Evolutionary conservation across 2,113 vertebrate genomes (phyloP).

Genomic region (Taxidea taxus): DNA sequence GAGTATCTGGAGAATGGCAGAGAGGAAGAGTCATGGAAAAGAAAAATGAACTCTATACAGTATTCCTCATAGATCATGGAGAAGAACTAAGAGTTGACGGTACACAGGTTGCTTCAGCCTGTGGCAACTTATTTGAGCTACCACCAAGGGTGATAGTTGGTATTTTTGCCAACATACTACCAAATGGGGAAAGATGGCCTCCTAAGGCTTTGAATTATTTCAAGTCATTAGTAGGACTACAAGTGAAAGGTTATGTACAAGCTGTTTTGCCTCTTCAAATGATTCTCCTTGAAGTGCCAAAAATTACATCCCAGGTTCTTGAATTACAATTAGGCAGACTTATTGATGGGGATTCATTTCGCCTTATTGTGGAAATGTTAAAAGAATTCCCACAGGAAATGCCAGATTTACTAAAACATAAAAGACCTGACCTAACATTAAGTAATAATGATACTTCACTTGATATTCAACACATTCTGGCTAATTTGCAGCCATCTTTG

Average conservation of each 20-base stretch:
- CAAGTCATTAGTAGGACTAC: constrained; percentile 84
- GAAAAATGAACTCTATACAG: constrained; percentile 78
- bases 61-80: constrained; percentile 91
- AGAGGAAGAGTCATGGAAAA: constrained; percentile 90
- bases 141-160: constrained; percentile 90
- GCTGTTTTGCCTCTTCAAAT: constrained; percentile 86
- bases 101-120: constrained; percentile 83
- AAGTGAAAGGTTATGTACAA: constrained; percentile 86
- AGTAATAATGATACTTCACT: constrained; percentile 42
- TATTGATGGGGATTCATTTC: constrained; percentile 90
- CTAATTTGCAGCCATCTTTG: constrained; percentile 81
- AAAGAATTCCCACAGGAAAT: constrained; percentile 79
- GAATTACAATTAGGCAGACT: constrained; percentile 86
- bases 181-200: constrained; percentile 83
- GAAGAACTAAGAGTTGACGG: constrained; percentile 83
- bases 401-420: constrained; percentile 70
- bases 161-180: constrained; percentile 91
- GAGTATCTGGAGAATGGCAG: constrained; percentile 86
- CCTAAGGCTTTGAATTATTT: constrained; percentile 87
- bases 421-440: constrained; percentile 45
- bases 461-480: constrained; percentile 81
- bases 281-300: constrained; percentile 89
- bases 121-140: constrained; percentile 86
- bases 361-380: constrained; percentile 88
- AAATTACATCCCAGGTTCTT: constrained; percentile 85